Conservation (phyloP, 2,888 invertebrate genomes). For the Ephialtes manifestator region DNA sequence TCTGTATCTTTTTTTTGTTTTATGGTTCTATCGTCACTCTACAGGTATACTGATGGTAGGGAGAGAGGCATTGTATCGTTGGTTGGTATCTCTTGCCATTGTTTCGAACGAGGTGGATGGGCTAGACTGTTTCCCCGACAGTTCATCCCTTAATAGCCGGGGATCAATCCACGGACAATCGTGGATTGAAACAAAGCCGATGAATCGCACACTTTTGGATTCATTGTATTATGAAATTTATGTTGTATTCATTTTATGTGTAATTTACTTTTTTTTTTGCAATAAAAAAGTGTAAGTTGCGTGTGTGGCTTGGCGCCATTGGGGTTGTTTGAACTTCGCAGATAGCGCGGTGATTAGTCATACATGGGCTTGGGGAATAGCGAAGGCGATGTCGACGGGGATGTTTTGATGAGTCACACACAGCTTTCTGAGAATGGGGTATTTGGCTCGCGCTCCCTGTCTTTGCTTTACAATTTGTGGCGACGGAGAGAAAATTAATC, state of each 20-base stretch:
- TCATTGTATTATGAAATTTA: neutral
- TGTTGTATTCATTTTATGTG: neutral
- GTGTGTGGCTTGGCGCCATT: neutral
- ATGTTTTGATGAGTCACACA: constrained; percentile 51
- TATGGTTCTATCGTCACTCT: neutral
- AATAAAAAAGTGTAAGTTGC: neutral
- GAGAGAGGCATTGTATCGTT: constrained; percentile 26
- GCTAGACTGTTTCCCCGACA: constrained; percentile 49
- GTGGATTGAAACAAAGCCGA: constrained; percentile 38
- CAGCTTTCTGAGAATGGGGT: constrained; percentile 5
- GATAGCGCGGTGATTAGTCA: constrained; percentile 54
- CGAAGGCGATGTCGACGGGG: constrained; percentile 32
- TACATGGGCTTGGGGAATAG: constrained; percentile 2
- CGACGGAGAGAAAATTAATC: constrained; percentile 4
- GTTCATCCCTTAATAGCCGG: constrained; percentile 2
- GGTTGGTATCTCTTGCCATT: constrained; percentile 48
- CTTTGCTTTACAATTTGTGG: constrained; percentile 2
- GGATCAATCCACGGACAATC: constrained; percentile 52
- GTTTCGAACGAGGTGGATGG: constrained; percentile 48
- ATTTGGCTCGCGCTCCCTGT: neutral
- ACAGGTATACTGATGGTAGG: constrained; percentile 5
- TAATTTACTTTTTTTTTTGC: neutral
- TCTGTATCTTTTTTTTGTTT: constrained; percentile 24
- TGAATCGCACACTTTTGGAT: neutral
- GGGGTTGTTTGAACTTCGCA: constrained; percentile 32